These are phyloP conservation scores for Triplophysa bombifrons DNA, from an alignment of 2,797 vertebrate species.

Conservation along the genomic window DNA sequence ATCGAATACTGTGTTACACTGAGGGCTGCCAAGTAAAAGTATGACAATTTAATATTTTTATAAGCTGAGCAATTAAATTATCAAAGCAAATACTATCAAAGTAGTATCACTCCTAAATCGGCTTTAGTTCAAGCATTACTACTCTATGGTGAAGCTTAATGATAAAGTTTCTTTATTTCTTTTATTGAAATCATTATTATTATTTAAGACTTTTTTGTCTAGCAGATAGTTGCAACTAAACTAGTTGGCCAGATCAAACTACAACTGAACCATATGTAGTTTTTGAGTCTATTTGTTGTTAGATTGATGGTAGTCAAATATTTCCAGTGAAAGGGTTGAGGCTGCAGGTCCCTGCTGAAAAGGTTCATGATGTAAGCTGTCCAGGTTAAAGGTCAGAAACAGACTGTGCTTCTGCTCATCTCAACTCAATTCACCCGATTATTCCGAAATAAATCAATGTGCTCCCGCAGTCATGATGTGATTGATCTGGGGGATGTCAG, in stretches of 20 bases:
- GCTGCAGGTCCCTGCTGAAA: neutral
- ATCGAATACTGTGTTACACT: slow-evolving; percentile 30
- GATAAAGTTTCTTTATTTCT: too few relatives aligned
- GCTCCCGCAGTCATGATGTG: slow-evolving; percentile 72
- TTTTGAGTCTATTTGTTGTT: too few relatives aligned
- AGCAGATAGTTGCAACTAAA: too few relatives aligned
- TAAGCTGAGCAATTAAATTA: slow-evolving; percentile 24
- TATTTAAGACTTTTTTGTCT: too few relatives aligned
- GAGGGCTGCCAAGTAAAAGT: slow-evolving; percentile 23
- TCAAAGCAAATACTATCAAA: slow-evolving; percentile 28
- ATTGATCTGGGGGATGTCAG: slow-evolving; percentile 75
- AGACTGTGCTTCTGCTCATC: slow-evolving; percentile 60
- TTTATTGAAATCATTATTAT: too few relatives aligned
- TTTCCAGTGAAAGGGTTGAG: neutral
- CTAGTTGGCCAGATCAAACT: too few relatives aligned
- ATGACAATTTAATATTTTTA: slow-evolving; percentile 38
- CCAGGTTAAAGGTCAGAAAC: slow-evolving; percentile 63
- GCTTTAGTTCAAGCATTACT: slow-evolving; percentile 1
- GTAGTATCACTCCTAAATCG: slow-evolving; percentile 37
- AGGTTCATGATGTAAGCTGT: neutral
- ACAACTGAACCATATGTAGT: too few relatives aligned
- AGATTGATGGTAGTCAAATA: neutral
- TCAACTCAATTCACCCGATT: slow-evolving; percentile 63
- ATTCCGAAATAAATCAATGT: slow-evolving; percentile 72
- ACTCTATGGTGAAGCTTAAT: too few relatives aligned